Evolutionary conservation across 2,888 invertebrate genomes (phyloP).

Genomic region (Philereme transversata): DNA sequence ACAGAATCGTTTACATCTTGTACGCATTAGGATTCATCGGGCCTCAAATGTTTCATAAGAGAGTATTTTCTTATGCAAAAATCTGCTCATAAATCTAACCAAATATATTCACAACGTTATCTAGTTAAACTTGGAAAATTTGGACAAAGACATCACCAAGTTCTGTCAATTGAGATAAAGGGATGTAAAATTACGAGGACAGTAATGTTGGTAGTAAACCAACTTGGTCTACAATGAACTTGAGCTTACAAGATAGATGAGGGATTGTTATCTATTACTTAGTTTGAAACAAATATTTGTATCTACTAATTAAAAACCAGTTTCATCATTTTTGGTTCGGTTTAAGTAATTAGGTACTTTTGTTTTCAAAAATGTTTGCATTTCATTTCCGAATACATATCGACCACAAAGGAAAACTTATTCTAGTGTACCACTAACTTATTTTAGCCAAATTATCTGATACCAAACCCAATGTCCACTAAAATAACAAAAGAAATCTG

Average conservation of each 20-base stretch:
- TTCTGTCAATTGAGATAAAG: constrained; percentile 76
- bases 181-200: constrained; percentile 75
- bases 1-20: constrained; percentile 36
- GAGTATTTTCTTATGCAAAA: constrained; percentile 43
- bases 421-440: constrained; percentile 6
- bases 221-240: constrained; percentile 59
- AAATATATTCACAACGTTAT: constrained; percentile 58
- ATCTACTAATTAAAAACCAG: neutral
- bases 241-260: constrained; percentile 51
- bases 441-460: constrained; percentile 19
- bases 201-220: constrained; percentile 67
- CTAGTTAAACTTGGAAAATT: constrained; percentile 54
- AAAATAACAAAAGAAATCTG: constrained; percentile 65
- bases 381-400: too few relatives aligned
- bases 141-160: constrained; percentile 70
- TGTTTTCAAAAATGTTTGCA: too few relatives aligned
- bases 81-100: constrained; percentile 43
- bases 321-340: too few relatives aligned
- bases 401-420: neutral
- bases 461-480: constrained; percentile 31
- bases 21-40: constrained; percentile 37
- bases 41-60: constrained; percentile 34
- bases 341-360: too few relatives aligned
- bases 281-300: constrained; percentile 21
- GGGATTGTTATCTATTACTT: constrained; percentile 34